Base-by-base conservation (phyloP, 2,113 vertebrate genomes). In the Aythya baeri region DNA sequence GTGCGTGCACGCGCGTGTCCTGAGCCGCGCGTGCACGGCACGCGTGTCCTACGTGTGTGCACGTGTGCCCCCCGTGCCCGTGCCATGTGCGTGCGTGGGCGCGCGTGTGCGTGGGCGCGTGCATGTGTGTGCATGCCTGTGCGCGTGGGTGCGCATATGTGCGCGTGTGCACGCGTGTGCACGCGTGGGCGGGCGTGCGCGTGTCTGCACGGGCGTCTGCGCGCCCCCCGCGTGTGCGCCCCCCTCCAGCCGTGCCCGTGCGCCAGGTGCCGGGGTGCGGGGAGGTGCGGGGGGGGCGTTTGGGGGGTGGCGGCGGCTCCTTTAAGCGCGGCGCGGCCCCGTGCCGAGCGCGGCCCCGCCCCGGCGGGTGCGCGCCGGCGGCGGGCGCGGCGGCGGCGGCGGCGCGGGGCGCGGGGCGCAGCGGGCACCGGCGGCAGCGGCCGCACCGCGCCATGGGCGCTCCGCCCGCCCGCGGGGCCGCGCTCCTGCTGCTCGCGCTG, bases 301-400 rank as follows among this genome's bases (percentile, higher is more conserved):
- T 12, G 68, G 59, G 72, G 76, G 36, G 91, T 52, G 36, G 66
- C 58, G 59, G 78, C 78, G 78, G 65, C 52, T 5, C 63, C 78
- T 81, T 81, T 81, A 81, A 81, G 78, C 52, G 36, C 62, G 25
- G 36, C 16, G 21, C 74, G 20, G 58, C 22, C 26, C 57, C n/a
- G n/a, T 34, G 34, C 59, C 13, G n/a, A 25, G 74, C 50, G 43
- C 62, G 76, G 77, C 62, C 77, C 81, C 67, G 86, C 77, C 85
- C 32, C 79, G 76, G 21, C 83, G 86, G 89, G 77, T 27, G 74
- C 70, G 93, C 61, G 67, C 27, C 50, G 97, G 68, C 70, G 91
- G 26, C 54, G 61, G 22, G 43, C 43, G 43, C 43, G 43, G 43
- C 43, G 43, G 43, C 43, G 43, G 43, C 43, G 43, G 34, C 34